phyloP scores from a whole-genome alignment of 2,888 invertebrate genomes.

The Minunthozetes semirufus region DNA sequence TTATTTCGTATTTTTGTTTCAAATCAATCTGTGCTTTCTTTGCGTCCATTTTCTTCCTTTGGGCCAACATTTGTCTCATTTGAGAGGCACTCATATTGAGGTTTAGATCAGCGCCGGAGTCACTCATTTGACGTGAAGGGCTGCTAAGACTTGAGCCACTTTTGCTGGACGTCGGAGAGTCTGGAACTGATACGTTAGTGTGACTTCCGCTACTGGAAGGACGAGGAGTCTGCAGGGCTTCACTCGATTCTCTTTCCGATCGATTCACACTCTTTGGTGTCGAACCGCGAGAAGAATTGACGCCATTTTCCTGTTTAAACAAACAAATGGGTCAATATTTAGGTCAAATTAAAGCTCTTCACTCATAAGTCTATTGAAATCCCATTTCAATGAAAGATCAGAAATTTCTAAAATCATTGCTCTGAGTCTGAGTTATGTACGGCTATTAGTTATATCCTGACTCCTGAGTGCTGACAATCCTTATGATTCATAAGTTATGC shows the following conservation, averaged over 20 bases:
- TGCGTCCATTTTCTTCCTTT: constrained; percentile 77
- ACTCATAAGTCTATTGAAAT: too few relatives aligned
- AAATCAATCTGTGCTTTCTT: constrained; percentile 83
- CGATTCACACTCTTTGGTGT: constrained; percentile 1
- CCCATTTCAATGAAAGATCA: too few relatives aligned
- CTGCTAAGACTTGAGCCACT: constrained; percentile 37
- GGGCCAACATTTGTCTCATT: constrained; percentile 72
- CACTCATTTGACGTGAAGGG: constrained; percentile 29
- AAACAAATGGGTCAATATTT: too few relatives aligned
- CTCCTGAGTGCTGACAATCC: too few relatives aligned
- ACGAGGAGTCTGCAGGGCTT: neutral
- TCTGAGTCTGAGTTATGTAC: too few relatives aligned
- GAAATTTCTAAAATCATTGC: too few relatives aligned
- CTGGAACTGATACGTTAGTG: constrained; percentile 44
- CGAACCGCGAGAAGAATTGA: neutral
- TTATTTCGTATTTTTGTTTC: constrained; percentile 86
- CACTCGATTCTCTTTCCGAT: neutral
- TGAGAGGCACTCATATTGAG: constrained; percentile 87
- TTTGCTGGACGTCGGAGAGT: constrained; percentile 42
- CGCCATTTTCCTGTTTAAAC: constrained; percentile 1
- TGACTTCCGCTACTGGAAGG: constrained; percentile 42
- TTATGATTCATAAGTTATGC: too few relatives aligned
- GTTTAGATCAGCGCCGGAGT: constrained; percentile 54
- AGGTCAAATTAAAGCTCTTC: too few relatives aligned
- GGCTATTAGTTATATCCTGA: too few relatives aligned